Evolutionary conservation across 2,113 vertebrate species (phyloP).

Genomic region (Elachura formosa): DNA sequence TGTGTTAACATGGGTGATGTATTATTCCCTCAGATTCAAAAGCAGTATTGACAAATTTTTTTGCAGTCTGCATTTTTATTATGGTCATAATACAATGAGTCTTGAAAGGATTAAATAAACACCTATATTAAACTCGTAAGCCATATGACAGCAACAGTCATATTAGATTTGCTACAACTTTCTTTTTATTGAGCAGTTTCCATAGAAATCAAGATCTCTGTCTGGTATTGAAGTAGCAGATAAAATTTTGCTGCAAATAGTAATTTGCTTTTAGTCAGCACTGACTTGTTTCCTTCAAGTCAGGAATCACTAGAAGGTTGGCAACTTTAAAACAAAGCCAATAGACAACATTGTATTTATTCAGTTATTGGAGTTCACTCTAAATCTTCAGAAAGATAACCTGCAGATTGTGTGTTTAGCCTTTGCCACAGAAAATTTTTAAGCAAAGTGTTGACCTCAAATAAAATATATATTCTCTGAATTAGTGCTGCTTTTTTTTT

Average conservation of each 20-base stretch:
- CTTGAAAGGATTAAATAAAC: constrained; percentile 47
- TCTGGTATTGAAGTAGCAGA: not conserved
- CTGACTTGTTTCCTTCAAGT: not conserved
- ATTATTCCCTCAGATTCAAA: constrained; percentile 9
- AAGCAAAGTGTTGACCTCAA: not conserved
- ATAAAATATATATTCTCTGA: not conserved
- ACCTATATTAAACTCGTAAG: constrained; percentile 3
- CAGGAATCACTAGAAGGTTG: not conserved
- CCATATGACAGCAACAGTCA: not conserved
- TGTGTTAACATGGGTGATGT: not conserved
- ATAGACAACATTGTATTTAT: not conserved
- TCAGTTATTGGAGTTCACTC: not conserved
- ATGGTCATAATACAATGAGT: not conserved
- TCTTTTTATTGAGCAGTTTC: constrained; percentile 40
- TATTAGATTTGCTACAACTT: not conserved
- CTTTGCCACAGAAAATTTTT: not conserved
- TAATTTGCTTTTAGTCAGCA: not conserved
- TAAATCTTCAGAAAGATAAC: not conserved
- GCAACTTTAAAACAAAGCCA: not conserved
- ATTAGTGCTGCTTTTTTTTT: not conserved
- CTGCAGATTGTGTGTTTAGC: not conserved
- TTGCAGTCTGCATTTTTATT: constrained; percentile 1
- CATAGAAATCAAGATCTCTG: not conserved
- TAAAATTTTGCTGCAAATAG: not conserved
- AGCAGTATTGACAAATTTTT: constrained; percentile 25